These are phyloP conservation scores for Phocides pigmalion DNA, from an alignment of 1,140 invertebrate genomes.

Conservation along the genomic window DNA sequence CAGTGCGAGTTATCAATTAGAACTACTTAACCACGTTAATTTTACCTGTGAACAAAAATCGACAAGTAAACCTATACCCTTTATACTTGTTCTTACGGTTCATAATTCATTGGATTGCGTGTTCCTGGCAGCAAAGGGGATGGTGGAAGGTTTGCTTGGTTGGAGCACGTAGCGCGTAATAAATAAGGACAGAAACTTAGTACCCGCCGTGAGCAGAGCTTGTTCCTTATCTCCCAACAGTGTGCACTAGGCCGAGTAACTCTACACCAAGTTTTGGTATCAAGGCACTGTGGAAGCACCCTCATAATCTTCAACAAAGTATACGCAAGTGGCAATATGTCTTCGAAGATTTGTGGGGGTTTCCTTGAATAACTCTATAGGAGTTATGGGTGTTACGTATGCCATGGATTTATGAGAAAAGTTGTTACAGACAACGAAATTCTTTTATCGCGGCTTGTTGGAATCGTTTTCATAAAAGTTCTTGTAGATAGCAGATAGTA, in stretches of 20 bases:
- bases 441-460: not conserved
- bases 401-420: slow-evolving; percentile 9
- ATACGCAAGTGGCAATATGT: not conserved
- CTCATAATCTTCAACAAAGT: slow-evolving; percentile 15
- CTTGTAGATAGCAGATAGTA: no score
- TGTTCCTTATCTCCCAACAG: slow-evolving; percentile 70
- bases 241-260: slow-evolving; percentile 65
- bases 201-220: slow-evolving; percentile 61
- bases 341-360: slow-evolving; percentile 13
- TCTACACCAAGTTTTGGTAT: slow-evolving; percentile 58
- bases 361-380: slow-evolving; percentile 15
- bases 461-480: not conserved
- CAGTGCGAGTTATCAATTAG: slow-evolving; percentile 77
- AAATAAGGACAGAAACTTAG: slow-evolving; percentile 77
- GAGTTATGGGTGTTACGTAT: slow-evolving; percentile 16
- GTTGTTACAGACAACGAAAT: not conserved
- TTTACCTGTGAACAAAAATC: slow-evolving; percentile 19
- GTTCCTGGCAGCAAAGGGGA: slow-evolving; percentile 37
- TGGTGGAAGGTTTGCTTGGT: slow-evolving; percentile 61
- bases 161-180: slow-evolving; percentile 70
- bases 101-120: slow-evolving; percentile 36
- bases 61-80: not conserved
- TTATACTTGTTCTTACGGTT: slow-evolving; percentile 34
- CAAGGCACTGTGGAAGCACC: not conserved
- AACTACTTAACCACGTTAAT: slow-evolving; percentile 57